These are phyloP conservation scores for Dexiosoma caninum DNA, from an alignment of 2,888 invertebrate genomes.

Conservation along the genomic window DNA sequence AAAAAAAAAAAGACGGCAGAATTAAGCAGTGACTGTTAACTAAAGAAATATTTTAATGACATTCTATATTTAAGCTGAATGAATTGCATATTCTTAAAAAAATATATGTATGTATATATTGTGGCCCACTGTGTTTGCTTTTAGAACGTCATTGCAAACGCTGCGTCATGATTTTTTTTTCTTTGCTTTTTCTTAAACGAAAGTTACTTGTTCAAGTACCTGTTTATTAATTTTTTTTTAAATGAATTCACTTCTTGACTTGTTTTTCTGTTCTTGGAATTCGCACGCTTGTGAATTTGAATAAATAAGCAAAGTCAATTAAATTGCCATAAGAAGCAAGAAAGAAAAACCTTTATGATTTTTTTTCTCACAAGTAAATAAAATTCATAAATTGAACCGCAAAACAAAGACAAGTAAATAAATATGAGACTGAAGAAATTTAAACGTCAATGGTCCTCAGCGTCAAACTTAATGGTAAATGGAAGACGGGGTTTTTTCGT, in stretches of 20 bases:
- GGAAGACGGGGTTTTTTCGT: background rate
- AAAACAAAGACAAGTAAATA: background rate
- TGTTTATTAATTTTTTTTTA: too few species aligned
- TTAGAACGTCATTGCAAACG: too few species aligned
- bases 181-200: too few species aligned
- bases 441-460: background rate
- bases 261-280: background rate
- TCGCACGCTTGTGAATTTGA: slow-evolving; percentile 1
- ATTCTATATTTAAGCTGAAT: too few species aligned
- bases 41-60: too few species aligned
- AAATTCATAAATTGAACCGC: background rate
- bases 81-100: too few species aligned
- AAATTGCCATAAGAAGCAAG: background rate
- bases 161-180: too few species aligned
- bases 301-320: slow-evolving; percentile 23
- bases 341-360: background rate
- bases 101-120: too few species aligned
- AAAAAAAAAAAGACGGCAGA: too few species aligned
- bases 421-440: background rate
- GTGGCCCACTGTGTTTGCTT: too few species aligned
- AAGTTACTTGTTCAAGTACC: too few species aligned
- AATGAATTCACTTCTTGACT: background rate
- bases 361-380: slow-evolving; percentile 9
- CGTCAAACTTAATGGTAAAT: background rate
- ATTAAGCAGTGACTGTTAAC: too few species aligned